These are phyloP conservation scores for Stichodactyla mertensii DNA, from an alignment of 64 coral and sea anemone genomes.

Conservation along the genomic window DNA sequence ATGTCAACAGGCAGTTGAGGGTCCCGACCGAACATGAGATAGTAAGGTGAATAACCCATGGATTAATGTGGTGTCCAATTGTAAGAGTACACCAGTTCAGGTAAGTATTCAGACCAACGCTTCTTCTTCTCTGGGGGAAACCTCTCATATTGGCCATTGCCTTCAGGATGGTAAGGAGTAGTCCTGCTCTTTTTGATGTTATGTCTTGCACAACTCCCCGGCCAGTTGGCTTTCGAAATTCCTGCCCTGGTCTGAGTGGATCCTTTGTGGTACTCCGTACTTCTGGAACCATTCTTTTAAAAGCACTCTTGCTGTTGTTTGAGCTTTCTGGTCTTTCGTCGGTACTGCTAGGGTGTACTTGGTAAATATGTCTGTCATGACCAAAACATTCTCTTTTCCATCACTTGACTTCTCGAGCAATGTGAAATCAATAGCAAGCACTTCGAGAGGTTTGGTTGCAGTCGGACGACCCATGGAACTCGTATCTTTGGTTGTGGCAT, in stretches of 20 bases:
- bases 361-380: constrained; percentile 30
- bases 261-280: constrained; percentile 24
- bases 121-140: constrained; percentile 33
- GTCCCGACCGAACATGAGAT: constrained; percentile 43
- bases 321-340: constrained; percentile 34
- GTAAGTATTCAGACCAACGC: constrained; percentile 24
- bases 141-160: constrained; percentile 29
- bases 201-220: constrained; percentile 13
- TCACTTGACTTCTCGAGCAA: constrained; percentile 10
- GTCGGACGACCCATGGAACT: constrained; percentile 21
- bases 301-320: constrained; percentile 5
- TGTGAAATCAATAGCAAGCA: constrained; percentile 30
- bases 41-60: constrained; percentile 26
- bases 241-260: constrained; percentile 29
- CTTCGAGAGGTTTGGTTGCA: constrained; percentile 26
- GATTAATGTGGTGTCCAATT: constrained; percentile 20
- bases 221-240: constrained; percentile 20
- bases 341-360: constrained; percentile 28
- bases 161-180: constrained; percentile 32
- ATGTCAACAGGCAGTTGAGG: neutral
- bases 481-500: neutral
- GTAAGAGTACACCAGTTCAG: constrained; percentile 28
- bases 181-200: constrained; percentile 17
- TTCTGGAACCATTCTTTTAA: constrained; percentile 35
- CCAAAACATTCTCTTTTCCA: constrained; percentile 16